These are phyloP conservation scores for Ormyrus rosae DNA, from an alignment of 2,888 invertebrate genomes.

Conservation along the genomic window DNA sequence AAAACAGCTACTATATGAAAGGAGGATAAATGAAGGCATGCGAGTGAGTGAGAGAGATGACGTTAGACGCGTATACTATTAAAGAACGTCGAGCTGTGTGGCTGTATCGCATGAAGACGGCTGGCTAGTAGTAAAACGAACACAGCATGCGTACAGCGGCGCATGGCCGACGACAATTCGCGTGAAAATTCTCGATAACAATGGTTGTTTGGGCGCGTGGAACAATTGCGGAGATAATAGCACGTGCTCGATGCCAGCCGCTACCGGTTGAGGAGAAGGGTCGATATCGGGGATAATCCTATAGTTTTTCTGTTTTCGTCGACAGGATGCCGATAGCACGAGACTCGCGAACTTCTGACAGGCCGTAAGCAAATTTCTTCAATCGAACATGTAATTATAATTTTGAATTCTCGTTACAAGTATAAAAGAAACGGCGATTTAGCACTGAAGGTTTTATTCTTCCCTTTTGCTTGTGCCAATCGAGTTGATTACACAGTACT, in stretches of 20 bases:
- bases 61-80: no score
- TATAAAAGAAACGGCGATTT: not conserved
- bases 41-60: no score
- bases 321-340: constrained; percentile 47
- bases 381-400: not conserved
- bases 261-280: not conserved
- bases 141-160: no score
- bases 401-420: not conserved
- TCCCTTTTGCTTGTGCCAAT: no score
- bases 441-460: no score
- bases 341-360: constrained; percentile 28
- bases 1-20: no score
- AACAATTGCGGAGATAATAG: not conserved
- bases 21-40: no score
- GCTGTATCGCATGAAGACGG: no score
- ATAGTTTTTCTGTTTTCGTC: not conserved
- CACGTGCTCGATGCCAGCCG: not conserved
- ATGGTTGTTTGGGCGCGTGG: not conserved
- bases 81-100: no score
- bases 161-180: no score
- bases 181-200: not conserved
- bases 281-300: not conserved
- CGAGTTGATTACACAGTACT: not conserved
- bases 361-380: constrained; percentile 46
- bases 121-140: no score